Evolutionary conservation across 2,888 invertebrate genomes (phyloP).

Genomic region (Syrphus vitripennis): DNA sequence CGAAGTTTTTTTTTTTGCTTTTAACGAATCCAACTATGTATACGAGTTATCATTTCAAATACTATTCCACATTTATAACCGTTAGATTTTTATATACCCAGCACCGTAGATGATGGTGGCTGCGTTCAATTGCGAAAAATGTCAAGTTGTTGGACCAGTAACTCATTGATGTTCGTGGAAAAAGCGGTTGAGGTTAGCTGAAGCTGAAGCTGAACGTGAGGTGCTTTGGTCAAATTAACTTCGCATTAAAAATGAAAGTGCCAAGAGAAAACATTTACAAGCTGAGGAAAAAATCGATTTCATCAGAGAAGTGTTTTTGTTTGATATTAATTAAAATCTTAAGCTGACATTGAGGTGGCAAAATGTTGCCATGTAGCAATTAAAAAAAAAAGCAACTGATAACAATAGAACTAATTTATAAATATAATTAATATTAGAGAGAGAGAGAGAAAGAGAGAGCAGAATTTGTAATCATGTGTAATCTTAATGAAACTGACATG

Average conservation of each 20-base stretch:
- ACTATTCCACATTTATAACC: neutral
- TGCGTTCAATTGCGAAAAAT: neutral
- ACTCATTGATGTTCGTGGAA: slow-evolving; percentile 2
- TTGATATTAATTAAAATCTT: slow-evolving; percentile 16
- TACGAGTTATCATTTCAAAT: neutral
- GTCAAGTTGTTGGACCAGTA: neutral
- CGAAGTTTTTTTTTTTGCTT: neutral
- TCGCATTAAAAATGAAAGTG: slow-evolving; percentile 6
- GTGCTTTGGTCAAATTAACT: slow-evolving; percentile 6
- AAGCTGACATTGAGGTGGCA: neutral
- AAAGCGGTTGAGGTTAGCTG: neutral
- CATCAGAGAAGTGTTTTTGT: slow-evolving; percentile 9
- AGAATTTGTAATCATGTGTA: neutral
- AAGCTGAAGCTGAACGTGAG: neutral
- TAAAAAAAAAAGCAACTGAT: neutral
- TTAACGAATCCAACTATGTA: neutral
- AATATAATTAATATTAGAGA: neutral
- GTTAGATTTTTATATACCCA: neutral
- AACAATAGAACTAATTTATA: neutral
- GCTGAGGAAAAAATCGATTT: neutral
- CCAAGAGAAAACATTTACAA: neutral
- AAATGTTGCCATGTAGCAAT: neutral
- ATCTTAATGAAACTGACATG: neutral
- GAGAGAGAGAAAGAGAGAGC: neutral
- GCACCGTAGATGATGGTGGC: neutral